A percentile compares a stretch with the other conserved stretches of the same genome.
Conservation (phyloP, 2,888 invertebrate species). For the Onthophagus sagittarius region DNA sequence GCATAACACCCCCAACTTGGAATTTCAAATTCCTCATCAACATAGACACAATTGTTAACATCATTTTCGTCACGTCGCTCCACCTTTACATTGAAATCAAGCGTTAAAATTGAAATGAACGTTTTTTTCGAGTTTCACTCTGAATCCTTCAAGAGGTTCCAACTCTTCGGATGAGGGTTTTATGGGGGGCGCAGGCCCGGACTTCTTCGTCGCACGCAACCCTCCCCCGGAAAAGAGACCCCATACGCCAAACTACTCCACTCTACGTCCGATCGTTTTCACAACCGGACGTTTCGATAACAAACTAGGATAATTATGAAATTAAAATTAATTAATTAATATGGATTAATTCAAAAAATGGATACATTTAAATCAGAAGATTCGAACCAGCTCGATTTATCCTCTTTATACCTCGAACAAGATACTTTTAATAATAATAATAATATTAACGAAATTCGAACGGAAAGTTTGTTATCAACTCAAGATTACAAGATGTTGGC, state of each 20-base stretch:
- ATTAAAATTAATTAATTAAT: not conserved
- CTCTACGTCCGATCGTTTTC: not conserved
- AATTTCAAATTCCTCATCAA: not conserved
- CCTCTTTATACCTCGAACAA: not conserved
- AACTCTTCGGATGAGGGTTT: too few species aligned
- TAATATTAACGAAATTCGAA: not conserved
- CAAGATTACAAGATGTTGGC: conserved; percentile 34
- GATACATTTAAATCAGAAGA: not conserved
- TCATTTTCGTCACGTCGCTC: not conserved
- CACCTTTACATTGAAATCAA: too few species aligned
- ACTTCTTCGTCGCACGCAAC: not conserved
- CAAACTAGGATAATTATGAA: not conserved
- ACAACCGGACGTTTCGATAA: not conserved
- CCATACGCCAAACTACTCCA: not conserved
- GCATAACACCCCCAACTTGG: not conserved
- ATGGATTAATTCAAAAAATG: not conserved
- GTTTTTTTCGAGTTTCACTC: too few species aligned
- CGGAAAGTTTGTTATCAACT: conserved; percentile 3
- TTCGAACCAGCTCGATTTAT: not conserved
- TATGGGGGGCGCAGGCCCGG: not conserved
- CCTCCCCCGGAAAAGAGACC: not conserved
- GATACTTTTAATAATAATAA: not conserved
- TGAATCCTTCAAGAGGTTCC: too few species aligned
- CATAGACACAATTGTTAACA: not conserved
- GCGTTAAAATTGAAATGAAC: too few species aligned